phyloP scores from a whole-genome alignment of 1,140 invertebrate species.

The Halictus rubicundus region DNA sequence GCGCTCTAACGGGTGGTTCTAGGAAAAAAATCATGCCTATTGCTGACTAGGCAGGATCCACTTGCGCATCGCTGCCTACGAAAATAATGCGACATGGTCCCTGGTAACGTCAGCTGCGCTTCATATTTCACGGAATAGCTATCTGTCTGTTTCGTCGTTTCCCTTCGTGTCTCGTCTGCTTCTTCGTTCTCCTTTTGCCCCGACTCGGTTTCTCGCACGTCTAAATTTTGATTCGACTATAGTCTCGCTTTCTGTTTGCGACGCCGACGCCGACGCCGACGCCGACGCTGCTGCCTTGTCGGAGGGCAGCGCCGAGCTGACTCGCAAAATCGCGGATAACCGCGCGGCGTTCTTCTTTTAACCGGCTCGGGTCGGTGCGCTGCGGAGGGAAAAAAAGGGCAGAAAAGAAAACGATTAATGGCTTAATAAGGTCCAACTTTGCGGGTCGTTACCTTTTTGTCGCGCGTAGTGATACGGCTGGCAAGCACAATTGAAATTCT shows the following conservation, averaged over 20 bases:
- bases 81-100: constrained; percentile 74
- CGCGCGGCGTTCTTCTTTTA: background rate
- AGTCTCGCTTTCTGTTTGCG: background rate
- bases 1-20: constrained; percentile 38
- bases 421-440: constrained; percentile 29
- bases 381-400: background rate
- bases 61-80: constrained; percentile 70
- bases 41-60: constrained; percentile 69
- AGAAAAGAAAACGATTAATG: constrained; percentile 5
- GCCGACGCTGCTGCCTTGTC: no score
- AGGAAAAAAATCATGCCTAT: constrained; percentile 63
- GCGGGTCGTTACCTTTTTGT: background rate
- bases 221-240: constrained; percentile 7
- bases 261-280: no score
- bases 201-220: background rate
- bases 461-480: background rate
- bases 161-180: no score
- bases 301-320: background rate
- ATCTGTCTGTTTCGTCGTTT: constrained; percentile 6
- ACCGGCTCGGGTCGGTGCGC: no score
- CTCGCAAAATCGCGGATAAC: background rate
- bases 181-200: background rate
- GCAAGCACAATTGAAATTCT: background rate
- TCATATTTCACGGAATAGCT: constrained; percentile 51
- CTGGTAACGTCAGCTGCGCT: constrained; percentile 70